These are phyloP conservation scores for Sphinx pinastri DNA, from an alignment of 2,888 invertebrate genomes.

Conservation along the genomic window DNA sequence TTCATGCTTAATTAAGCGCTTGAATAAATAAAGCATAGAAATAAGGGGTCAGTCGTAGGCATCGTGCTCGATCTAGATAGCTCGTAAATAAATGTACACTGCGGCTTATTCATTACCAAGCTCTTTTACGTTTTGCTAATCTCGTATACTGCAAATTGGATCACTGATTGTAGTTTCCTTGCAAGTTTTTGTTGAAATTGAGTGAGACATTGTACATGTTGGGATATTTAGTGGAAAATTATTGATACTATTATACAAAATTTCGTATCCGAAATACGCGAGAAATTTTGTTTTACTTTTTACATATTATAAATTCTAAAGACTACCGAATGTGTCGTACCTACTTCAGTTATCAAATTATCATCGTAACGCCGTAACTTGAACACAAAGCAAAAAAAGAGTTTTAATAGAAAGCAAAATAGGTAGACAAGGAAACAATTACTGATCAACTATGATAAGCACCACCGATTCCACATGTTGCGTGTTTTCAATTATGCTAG, in stretches of 20 bases:
- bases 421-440: background rate
- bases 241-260: background rate
- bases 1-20: slow-evolving; percentile 45
- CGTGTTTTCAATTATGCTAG: slow-evolving; percentile 16
- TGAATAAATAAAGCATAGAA: slow-evolving; percentile 32
- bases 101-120: slow-evolving; percentile 23
- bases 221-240: no score
- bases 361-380: no score
- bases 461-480: background rate
- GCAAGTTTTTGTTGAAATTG: background rate
- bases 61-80: slow-evolving; percentile 8
- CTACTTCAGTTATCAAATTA: no score
- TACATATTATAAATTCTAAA: no score
- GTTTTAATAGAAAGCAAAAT: background rate
- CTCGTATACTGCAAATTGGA: slow-evolving; percentile 19
- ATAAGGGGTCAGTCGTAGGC: slow-evolving; percentile 20
- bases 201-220: background rate
- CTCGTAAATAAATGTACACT: slow-evolving; percentile 23
- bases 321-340: no score
- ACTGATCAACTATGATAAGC: background rate
- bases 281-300: no score
- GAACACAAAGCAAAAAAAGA: no score
- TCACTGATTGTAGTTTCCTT: slow-evolving; percentile 15
- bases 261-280: no score
- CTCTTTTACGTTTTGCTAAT: slow-evolving; percentile 18